Percentiles rank a stretch among this genome's conserved stretches.
Evolutionary conservation across 1,140 invertebrate species (phyloP).

Genomic region (Scaptomyza graminum): DNA sequence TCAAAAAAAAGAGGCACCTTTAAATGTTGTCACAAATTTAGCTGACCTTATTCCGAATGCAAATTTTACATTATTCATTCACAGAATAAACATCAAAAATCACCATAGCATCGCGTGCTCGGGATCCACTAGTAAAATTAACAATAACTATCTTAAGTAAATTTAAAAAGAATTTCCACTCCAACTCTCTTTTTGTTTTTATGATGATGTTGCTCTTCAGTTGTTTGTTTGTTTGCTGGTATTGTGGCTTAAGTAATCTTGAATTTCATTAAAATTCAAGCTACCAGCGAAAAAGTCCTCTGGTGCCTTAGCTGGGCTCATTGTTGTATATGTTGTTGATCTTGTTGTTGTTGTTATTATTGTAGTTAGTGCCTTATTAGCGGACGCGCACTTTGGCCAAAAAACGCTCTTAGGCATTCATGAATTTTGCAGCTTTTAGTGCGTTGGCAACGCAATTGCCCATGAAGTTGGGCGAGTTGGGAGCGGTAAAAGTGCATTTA

Average conservation of each 20-base stretch:
- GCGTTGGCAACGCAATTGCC: slow-evolving; percentile 40
- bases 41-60: too few species aligned
- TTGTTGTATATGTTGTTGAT: too few species aligned
- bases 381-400: slow-evolving; percentile 50
- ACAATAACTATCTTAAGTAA: too few species aligned
- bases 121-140: too few species aligned
- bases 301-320: slow-evolving; percentile 18
- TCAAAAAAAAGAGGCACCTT: too few species aligned
- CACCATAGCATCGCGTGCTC: too few species aligned
- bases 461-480: not conserved
- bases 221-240: slow-evolving; percentile 12
- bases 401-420: slow-evolving; percentile 73
- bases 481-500: slow-evolving; percentile 4
- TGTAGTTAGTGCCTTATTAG: slow-evolving; percentile 51
- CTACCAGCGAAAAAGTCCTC: too few species aligned
- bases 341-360: slow-evolving; percentile 39
- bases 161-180: not conserved
- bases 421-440: slow-evolving; percentile 74
- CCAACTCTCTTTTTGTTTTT: slow-evolving; percentile 7
- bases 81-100: too few species aligned
- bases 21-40: too few species aligned
- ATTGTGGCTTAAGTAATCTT: slow-evolving; percentile 71
- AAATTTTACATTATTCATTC: too few species aligned
- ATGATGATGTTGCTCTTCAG: slow-evolving; percentile 30
- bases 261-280: slow-evolving; percentile 79